Evolutionary conservation across 2,113 vertebrate genomes (phyloP), one percentile per base, ranked within the genome.

Genomic region (Chascanopsetta lugubris): DNA sequence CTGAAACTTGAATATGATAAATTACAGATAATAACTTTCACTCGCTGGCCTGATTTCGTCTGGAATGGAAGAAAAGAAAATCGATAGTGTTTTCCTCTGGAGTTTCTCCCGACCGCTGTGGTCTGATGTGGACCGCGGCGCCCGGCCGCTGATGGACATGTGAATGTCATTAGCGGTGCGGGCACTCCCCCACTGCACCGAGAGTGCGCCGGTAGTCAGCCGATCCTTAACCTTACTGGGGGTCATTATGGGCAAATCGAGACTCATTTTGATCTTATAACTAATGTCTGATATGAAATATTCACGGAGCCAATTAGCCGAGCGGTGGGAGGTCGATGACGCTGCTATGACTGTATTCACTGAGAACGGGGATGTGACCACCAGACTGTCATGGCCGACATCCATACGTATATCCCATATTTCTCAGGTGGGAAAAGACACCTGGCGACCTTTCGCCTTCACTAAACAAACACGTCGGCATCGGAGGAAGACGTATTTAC

Each of bases 261-360:
- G 51, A 45, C 69, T 79, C 36, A 58, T 80, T 84, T 60, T 80
- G 62, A 75, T 74, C 53, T 50, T 3, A 61, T 72, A 77, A 61
- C 67, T 80, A 75, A 80, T 78, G 69, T 79, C 58, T 77, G 75
- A 32, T 60, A 84, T 87, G 24, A 87, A 85, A 87, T 83, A 89
- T 85, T 89, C 61, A 85, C 61, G 8, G 30, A 29, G 4, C 46
- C 77, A 85, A 79, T 87, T 85, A 85, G 79, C 58, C 38, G 8
- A 72, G 60, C 68, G 64, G 80, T 75, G 45, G 76, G 74, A 34
- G 62, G 75, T 77, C 46, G 9, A 53, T 70, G 62, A 57, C 51
- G 69, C 67, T 53, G 55, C 48, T 30, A 11, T 51, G 66, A 72
- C 29, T 70, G 56, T 5, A 2, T 58, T 60, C 49, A 17, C 30